Base-by-base conservation (phyloP, 2,113 vertebrate genomes). In the Vulpes lagopus region DNA sequence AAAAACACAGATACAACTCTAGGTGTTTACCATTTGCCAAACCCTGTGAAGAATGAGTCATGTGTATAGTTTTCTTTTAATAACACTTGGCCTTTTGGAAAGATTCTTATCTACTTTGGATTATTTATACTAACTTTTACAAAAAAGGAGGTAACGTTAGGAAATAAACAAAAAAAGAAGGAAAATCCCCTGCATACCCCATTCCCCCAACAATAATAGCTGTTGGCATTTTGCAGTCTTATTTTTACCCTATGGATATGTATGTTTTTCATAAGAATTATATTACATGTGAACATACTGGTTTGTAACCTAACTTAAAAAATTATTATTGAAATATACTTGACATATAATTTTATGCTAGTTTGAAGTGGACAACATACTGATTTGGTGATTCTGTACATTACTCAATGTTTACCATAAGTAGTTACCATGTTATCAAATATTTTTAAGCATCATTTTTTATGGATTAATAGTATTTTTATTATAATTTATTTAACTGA, bases 41-140 rank as follows among this genome's bases (percentile, higher is more conserved):
- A 86, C 60, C 51, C 35, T 64, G 51, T 88, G 60, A 51, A 55
- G 38, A 32, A 22, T 32, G 23, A 92, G 43, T 89, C 53, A 90
- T 5, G 12, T 20, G 6, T 43, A 59, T 38, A 69, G 62, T 35
- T 92, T 89, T 49, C 32, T 64, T 90, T 85, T 55, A 60, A 43
- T 65, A 59, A 62, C 1, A 19, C 65, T 87, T 92, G 82, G 64
- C 16, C 43, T 19, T 94, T 27, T 55, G 19, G n/a, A 43, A 91
- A 23, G 22, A 19, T 74, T 96, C 22, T 53, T 9, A 59, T 27
- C n/a, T 78, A 59, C 87, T 78, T 73, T 88, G 69, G 43, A 32
- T 73, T 93, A 23, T 96, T 91, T 87, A 82, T 93, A 32, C 3
- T 88, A 84, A 65, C 51, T 93, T 95, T 57, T 35, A 23, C 85